These are phyloP conservation scores for Galaxea fascicularis DNA, from an alignment of 92 coral and sea anemone species.

Conservation along the genomic window DNA sequence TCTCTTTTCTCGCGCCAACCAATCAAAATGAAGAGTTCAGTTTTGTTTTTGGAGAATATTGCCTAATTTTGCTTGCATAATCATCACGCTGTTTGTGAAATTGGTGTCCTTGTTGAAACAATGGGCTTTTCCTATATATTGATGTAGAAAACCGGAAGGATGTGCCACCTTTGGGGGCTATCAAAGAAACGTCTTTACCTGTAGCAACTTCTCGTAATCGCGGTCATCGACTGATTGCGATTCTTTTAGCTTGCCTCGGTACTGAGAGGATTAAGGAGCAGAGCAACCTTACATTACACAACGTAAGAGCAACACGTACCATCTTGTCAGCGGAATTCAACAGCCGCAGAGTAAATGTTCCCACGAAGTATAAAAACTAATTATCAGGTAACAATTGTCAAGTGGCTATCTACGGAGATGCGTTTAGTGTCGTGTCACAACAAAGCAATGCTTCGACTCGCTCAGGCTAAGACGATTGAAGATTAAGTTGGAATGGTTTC, in stretches of 20 bases:
- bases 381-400: slow-evolving; percentile 15
- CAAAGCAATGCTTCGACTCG: neutral
- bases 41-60: neutral
- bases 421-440: neutral
- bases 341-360: neutral
- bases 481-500: neutral
- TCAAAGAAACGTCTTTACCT: neutral
- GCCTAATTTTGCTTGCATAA: neutral
- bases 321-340: neutral
- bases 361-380: neutral
- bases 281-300: neutral
- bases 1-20: neutral
- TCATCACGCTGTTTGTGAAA: neutral
- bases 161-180: neutral
- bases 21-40: neutral
- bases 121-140: neutral
- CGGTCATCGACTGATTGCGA: slow-evolving; percentile 6
- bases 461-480: slow-evolving; percentile 25
- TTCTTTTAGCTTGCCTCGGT: neutral
- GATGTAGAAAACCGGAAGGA: neutral
- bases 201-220: slow-evolving; percentile 11
- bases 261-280: neutral
- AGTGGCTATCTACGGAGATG: neutral
- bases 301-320: neutral
- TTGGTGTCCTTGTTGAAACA: neutral